Conservation (phyloP, 2,113 vertebrate genomes). For the Rattus norvegicus region GRCr8 NC_086027.1:4786501-4787000, state of each 20-base stretch:
- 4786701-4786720: not conserved
- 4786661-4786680: fast-evolving
- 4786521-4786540: not conserved
- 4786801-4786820: not conserved
- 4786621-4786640: not conserved
- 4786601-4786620: not conserved
- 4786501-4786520: not conserved
- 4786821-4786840: not conserved
- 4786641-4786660: not conserved
- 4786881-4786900: not conserved
- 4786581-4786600: not conserved
- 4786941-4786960: constrained; percentile 27
- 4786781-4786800: not conserved
- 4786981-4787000: constrained; percentile 1
- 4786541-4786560: not conserved
- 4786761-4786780: not conserved
- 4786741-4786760: not conserved
- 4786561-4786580: fast-evolving
- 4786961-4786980: not conserved
- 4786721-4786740: not conserved
- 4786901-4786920: not conserved
- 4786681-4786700: not conserved
- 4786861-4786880: not conserved
- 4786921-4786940: constrained; percentile 4
- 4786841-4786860: constrained; percentile 36